Evolutionary conservation across 92 coral and sea anemone species (phyloP).

Genomic region (Montipora capitata): DNA sequence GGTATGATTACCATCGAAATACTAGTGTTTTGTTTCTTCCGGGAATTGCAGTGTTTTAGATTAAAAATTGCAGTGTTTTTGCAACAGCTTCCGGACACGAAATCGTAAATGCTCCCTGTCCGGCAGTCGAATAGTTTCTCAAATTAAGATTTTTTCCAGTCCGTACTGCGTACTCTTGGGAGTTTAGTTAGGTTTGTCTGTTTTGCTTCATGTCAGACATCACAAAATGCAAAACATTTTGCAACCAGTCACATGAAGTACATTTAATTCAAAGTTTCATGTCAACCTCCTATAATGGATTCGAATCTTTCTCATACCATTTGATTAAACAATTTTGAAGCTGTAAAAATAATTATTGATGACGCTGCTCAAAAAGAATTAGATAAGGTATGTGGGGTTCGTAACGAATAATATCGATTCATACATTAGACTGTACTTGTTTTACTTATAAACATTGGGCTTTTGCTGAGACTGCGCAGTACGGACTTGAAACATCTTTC

Average conservation of each 20-base stretch:
- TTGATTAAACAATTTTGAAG: background rate
- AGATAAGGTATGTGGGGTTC: background rate
- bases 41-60: background rate
- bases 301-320: background rate
- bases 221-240: background rate
- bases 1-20: conserved; percentile 2
- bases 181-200: background rate
- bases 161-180: background rate
- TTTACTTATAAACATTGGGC: too few species aligned
- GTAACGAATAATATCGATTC: too few species aligned
- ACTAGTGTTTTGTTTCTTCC: background rate
- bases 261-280: background rate
- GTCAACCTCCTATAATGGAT: background rate
- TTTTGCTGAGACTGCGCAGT: too few species aligned
- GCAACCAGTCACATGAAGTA: background rate
- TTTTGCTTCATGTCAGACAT: background rate
- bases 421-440: too few species aligned
- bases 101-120: conserved; percentile 5
- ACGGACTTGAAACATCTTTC: too few species aligned
- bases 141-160: background rate
- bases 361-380: background rate
- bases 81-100: background rate
- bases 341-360: background rate
- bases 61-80: too few species aligned
- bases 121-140: conserved; percentile 7